Base-by-base conservation (phyloP, 2,113 vertebrate genomes). In the Rhinopomastus cyanomelas region DNA sequence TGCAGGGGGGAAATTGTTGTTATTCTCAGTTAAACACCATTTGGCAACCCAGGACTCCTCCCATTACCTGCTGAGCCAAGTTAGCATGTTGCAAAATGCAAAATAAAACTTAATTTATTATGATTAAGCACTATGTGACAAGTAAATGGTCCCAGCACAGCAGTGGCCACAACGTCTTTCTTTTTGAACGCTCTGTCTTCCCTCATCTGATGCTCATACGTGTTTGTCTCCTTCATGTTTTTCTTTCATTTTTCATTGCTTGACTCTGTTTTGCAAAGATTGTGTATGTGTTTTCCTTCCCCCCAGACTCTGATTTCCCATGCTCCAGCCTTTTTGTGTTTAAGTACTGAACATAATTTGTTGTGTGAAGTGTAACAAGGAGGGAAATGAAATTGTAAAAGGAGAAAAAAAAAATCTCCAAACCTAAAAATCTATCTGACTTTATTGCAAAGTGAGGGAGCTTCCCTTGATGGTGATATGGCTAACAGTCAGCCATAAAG, bases 41-140 rank as follows among this genome's bases (percentile, higher is more conserved):
- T 94, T 93, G 93, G 80, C 3, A 0, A 89, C 79, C 68, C 68
- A 93, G 85, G 82, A 56, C 85, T 89, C 82, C 76, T 93, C 76
- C 85, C 85, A 91, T 88, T 89, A 91, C 88, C 87, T 95, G 91
- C 88, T 93, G 93, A 93, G 94, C 30, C 73, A 72, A 85, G 85
- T 92, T 94, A 85, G 57, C 27, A 49, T 71, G 79, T 76, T 94
- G 56, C 85, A 96, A 92, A 91, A 85, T 26, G 60, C 56, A 92
- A 89, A 96, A 80, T 89, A 86, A 91, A 94, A 88, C 79, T 92
- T 82, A 94, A 95, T 94, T 94, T 92, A 89, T 91, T 93, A 57
- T 92, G 91, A 93, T 93, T 91, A 95, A 95, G 44, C 30, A 68
- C 46, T 25, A 49, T 84, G 57, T 86, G 85, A 91, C 76, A 92